Evolutionary conservation across 2,113 vertebrate species (phyloP).

Genomic region (Ranitomeya variabilis): DNA sequence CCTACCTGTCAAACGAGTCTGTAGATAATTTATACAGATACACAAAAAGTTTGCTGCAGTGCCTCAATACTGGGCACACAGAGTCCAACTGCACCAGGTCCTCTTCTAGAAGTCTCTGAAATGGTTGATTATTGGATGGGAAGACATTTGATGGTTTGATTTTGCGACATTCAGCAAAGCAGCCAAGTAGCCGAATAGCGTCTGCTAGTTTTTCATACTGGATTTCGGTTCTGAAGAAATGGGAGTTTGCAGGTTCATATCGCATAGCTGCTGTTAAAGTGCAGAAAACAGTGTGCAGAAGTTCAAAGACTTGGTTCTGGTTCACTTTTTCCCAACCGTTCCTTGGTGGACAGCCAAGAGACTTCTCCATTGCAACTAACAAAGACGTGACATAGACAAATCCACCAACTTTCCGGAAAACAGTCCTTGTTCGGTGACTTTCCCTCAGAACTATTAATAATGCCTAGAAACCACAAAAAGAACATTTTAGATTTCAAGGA

Average conservation of each 20-base stretch:
- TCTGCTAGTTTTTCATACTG: constrained; percentile 98
- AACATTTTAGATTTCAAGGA: not conserved
- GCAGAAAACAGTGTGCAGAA: constrained; percentile 92
- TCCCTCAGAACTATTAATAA: constrained; percentile 87
- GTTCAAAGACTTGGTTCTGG: constrained; percentile 94
- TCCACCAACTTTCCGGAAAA: constrained; percentile 96
- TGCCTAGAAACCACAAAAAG: constrained; percentile 71
- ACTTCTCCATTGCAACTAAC: constrained; percentile 95
- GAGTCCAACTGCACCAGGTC: constrained; percentile 80
- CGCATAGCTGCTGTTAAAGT: constrained; percentile 96
- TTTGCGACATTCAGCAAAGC: constrained; percentile 93
- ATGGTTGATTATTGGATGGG: constrained; percentile 90
- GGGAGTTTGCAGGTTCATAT: constrained; percentile 95
- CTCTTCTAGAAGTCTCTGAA: constrained; percentile 93
- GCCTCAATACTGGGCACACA: constrained; percentile 86
- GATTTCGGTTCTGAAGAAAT: constrained; percentile 97
- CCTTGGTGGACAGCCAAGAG: constrained; percentile 84
- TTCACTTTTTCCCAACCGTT: constrained; percentile 92
- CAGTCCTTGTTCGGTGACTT: constrained; percentile 94
- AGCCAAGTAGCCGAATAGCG: constrained; percentile 92
- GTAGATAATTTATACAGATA: constrained; percentile 98
- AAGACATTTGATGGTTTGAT: constrained; percentile 81
- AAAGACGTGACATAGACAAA: constrained; percentile 97
- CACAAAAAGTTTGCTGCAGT: constrained; percentile 97
- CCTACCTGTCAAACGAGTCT: constrained; percentile 97